These are phyloP conservation scores for Ptiloglossa arizonensis DNA, from an alignment of 1,140 invertebrate species.

Conservation along the genomic window DNA sequence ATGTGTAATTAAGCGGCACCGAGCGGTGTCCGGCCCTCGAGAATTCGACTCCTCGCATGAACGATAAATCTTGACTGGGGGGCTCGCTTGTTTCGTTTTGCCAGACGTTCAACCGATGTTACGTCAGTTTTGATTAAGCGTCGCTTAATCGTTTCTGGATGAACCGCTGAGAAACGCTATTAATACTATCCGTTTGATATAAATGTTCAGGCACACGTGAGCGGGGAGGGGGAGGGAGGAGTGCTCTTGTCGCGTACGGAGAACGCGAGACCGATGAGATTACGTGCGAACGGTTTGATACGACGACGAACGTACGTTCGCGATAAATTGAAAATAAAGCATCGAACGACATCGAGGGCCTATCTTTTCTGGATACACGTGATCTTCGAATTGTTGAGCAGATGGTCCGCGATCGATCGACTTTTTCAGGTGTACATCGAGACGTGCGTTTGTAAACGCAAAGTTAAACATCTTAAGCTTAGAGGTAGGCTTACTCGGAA, in stretches of 20 bases:
- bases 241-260: not conserved
- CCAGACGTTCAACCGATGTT: slow-evolving; percentile 28
- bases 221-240: too few species aligned
- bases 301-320: not conserved
- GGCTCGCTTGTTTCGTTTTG: not conserved
- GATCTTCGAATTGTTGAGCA: too few species aligned
- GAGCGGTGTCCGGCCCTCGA: not conserved
- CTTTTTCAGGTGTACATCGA: too few species aligned
- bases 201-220: not conserved
- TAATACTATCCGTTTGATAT: slow-evolving; percentile 10
- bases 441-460: too few species aligned
- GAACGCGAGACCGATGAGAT: not conserved
- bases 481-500: too few species aligned
- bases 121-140: slow-evolving; percentile 36
- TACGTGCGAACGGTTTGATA: not conserved
- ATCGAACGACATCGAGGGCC: too few species aligned
- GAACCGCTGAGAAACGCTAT: slow-evolving; percentile 23
- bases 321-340: not conserved
- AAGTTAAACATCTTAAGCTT: too few species aligned
- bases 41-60: slow-evolving; percentile 24
- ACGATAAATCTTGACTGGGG: slow-evolving; percentile 24
- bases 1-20: slow-evolving; percentile 41
- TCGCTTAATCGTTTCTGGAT: slow-evolving; percentile 37
- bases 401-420: too few species aligned
- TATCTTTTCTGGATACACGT: too few species aligned